Evolutionary conservation across 2,113 vertebrate species (phyloP).

Genomic region (Coturnix japonica): DNA sequence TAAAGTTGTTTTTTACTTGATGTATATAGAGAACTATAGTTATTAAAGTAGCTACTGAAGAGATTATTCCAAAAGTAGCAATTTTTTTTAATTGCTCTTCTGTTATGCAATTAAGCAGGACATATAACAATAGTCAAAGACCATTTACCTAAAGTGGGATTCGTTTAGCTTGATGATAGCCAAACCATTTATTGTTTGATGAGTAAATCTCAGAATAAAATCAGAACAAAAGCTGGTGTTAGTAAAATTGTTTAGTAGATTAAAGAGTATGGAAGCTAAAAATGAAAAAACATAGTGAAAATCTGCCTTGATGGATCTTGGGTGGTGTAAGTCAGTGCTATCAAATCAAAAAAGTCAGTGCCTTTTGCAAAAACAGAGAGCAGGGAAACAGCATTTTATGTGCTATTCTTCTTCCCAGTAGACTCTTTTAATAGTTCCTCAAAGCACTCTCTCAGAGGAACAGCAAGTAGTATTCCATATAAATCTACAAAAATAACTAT

Average conservation of each 20-base stretch:
- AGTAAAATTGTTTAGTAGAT: neutral
- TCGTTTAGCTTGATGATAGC: slow-evolving; percentile 63
- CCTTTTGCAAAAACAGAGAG: neutral
- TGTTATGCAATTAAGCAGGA: slow-evolving; percentile 57
- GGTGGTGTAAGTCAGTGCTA: neutral
- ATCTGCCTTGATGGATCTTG: neutral
- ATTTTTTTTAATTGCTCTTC: slow-evolving; percentile 65
- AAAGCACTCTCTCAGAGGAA: slow-evolving; percentile 1
- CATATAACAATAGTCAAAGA: slow-evolving; percentile 66
- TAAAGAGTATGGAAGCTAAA: slow-evolving; percentile 55
- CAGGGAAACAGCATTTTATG: slow-evolving; percentile 9
- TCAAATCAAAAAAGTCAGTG: neutral
- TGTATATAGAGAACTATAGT: slow-evolving; percentile 57
- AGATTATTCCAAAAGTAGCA: slow-evolving; percentile 66
- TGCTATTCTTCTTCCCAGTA: neutral
- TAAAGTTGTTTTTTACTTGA: neutral
- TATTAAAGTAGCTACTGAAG: slow-evolving; percentile 55
- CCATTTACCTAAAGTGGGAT: slow-evolving; percentile 66
- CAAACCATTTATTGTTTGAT: slow-evolving; percentile 56
- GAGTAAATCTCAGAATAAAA: slow-evolving; percentile 62
- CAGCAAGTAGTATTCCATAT: neutral
- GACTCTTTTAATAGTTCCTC: neutral
- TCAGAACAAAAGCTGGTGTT: slow-evolving; percentile 37
- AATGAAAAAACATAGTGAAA: slow-evolving; percentile 42
- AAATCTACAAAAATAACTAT: neutral